phyloP scores from a whole-genome alignment of 2,797 vertebrate genomes.

The Delichon dasypus region DNA sequence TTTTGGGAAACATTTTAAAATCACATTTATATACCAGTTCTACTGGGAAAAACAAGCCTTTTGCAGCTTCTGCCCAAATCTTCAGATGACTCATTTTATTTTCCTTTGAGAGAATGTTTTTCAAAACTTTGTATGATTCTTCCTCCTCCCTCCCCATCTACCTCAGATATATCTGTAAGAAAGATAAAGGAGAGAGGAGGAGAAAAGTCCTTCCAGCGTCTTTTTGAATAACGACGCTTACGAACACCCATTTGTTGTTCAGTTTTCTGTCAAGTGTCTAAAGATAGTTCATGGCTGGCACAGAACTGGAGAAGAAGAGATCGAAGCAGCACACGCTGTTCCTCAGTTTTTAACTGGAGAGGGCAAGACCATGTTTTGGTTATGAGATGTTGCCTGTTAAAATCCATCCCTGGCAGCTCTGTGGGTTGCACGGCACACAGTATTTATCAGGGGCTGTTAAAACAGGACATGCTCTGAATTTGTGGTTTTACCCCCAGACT shows the following conservation, averaged over 20 bases:
- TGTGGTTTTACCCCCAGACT: not conserved
- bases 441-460: not conserved
- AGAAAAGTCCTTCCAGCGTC: not conserved
- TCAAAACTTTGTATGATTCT: not conserved
- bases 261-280: not conserved
- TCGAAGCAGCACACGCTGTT: not conserved
- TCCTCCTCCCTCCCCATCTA: not conserved
- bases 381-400: not conserved
- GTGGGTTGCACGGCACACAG: not conserved
- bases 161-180: not conserved
- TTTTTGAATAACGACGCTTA: not conserved
- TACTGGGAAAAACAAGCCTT: slow-evolving; percentile 68
- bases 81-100: not conserved
- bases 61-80: not conserved
- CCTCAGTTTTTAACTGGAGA: not conserved
- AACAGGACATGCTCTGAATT: accelerated
- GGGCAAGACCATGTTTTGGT: not conserved
- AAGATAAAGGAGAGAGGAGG: not conserved
- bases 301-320: not conserved
- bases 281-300: not conserved
- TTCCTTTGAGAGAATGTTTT: slow-evolving; percentile 3
- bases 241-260: not conserved
- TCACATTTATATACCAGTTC: slow-evolving; percentile 34
- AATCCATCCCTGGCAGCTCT: not conserved
- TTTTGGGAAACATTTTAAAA: slow-evolving; percentile 51